Evolutionary conservation across 1,140 invertebrate genomes (phyloP), one percentile per base, ranked within the genome.

Genomic region (Aphelinus atriplicis): DNA sequence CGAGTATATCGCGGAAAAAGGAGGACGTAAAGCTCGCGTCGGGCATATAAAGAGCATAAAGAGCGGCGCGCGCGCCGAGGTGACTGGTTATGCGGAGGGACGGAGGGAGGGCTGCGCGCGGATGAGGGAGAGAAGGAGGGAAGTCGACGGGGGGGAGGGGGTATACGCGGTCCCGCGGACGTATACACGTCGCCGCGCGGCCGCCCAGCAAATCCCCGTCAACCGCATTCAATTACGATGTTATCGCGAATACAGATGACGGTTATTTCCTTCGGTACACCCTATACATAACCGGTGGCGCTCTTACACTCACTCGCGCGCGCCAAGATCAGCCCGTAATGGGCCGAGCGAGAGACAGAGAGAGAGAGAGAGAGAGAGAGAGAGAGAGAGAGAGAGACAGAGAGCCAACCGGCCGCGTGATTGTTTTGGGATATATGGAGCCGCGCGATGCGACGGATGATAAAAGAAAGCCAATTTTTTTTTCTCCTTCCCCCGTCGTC

Each of bases 221-320:
- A 88, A 88, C 88, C 87, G 84, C 86, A 89, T 89, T 89, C 88
- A 89, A 89, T 89, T 88, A 89, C 87, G 88, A 89, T 89, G 85
- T 88, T 89, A 89, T 89, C 88, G 87, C 86, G 87, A 87, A 89
- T 89, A 89, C 87, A 89, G 88, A 89, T 89, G 88, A 89, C 88
- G 87, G 88, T 88, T 89, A 89, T 89, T 89, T 89, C 88, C 88
- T 88, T 87, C 84, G 86, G 86, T 88, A 88, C 86, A 88, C 87
- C 87, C 87, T 87, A 87, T 86, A 88, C 83, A 84, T 87, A 87
- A 88, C 83, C 67, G 78, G 77, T 81, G 78, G 80, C 82, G 81
- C 82, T 83, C 78, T 80, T 83, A 77, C 73, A 77, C 75, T 78
- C 78, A 43, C 57, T 70, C 62, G 48, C 47, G 75, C 79, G 80